Base-by-base conservation (phyloP, 2,888 invertebrate species). In the Campopleginae sp. region DNA sequence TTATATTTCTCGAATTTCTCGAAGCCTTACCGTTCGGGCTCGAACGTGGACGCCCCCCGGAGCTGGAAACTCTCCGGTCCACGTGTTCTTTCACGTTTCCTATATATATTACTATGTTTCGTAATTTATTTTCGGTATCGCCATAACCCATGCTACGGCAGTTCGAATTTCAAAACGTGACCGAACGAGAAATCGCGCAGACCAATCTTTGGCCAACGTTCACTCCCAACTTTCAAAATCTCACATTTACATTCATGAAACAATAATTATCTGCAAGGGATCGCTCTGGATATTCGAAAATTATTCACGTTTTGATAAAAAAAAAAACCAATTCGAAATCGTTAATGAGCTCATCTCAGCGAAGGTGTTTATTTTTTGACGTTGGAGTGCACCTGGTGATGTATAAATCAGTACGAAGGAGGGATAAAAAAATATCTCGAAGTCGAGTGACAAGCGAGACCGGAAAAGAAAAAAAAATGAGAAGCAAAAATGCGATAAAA, bases 111-210 rank as follows among this genome's bases (percentile, higher is more conserved):
- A 75, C 80, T 72, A 72, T 80, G 80, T 80, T 58, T 76, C 70
- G 38, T 63, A n/a, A 77, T 71, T 46, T 84, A 80, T 84, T 84
- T 80, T 80, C 77, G 80, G 77, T 72, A 80, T 61, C 66, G 80
- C 48, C 44, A 58, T 66, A 77, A 61, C 61, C 65, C 72, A 46
- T 48, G 46, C 33, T 42, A 66, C 65, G 82, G n/a, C 33, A 80
- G 80, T 74, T 84, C 80, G 72, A 74, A 80, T 84, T 84, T 80
- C 84, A 77, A 80, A 84, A 84, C 80, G 80, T 80, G 80, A 72
- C 84, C 80, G 46, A 84, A 68, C 58, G 66, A 70, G 72, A 79
- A 79, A 27, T 66, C 38, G 1, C 65, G 8, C 6, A 4, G 27
- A 61, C 80, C 23, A 80, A 80, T 71, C 76, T 0, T 1, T 31